Evolutionary conservation across 2,797 vertebrate species (phyloP).

Genomic region (Thripadectes ignobilis): DNA sequence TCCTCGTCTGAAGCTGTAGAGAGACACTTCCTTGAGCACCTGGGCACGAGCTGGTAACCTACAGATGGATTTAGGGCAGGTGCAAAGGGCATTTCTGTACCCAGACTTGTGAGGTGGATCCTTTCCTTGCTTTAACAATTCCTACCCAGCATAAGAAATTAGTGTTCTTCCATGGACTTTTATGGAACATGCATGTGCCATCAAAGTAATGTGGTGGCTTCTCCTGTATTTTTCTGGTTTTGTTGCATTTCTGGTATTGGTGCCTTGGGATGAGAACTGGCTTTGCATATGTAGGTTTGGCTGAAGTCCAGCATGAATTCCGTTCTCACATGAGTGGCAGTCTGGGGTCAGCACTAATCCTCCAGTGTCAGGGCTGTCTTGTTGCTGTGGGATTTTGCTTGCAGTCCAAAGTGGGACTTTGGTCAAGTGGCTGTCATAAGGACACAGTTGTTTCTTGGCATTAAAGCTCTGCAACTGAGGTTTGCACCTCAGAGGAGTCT

Average conservation of each 20-base stretch:
- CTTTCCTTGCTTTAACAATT: neutral
- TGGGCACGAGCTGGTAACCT: neutral
- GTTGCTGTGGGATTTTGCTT: neutral
- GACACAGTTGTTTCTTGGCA: neutral
- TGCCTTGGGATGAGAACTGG: neutral
- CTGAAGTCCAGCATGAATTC: rapidly evolving
- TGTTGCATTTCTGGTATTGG: neutral
- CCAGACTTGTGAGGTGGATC: neutral
- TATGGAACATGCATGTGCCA: neutral
- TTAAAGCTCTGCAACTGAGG: neutral
- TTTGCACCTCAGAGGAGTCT: neutral
- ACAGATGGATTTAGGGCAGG: neutral
- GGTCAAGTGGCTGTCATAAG: neutral
- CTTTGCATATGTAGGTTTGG: neutral
- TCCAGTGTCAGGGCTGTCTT: neutral
- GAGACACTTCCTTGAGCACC: neutral
- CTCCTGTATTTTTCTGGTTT: neutral
- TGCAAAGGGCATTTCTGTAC: neutral
- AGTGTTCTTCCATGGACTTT: neutral
- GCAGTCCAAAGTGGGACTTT: neutral
- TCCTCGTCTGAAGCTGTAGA: neutral
- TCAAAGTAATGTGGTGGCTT: neutral
- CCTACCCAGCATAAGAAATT: neutral
- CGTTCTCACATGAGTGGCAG: neutral
- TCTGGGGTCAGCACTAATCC: neutral